phyloP scores from a whole-genome alignment of 2,888 invertebrate species.

The Pycnomerus fuliginosus region DNA sequence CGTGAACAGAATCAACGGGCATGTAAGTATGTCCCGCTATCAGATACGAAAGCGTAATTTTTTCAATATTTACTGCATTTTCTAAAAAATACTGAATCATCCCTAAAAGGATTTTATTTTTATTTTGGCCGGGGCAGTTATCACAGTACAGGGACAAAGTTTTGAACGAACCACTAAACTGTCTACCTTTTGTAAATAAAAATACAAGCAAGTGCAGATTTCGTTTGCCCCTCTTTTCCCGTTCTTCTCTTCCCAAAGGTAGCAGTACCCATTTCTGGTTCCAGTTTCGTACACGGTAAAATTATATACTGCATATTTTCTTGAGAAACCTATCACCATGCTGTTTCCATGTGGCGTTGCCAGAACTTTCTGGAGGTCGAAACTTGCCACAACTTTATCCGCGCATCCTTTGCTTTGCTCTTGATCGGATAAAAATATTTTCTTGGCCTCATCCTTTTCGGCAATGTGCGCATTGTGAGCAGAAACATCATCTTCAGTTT shows the following conservation, averaged over 20 bases:
- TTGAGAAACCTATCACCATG: constrained; percentile 31
- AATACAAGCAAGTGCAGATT: constrained; percentile 27
- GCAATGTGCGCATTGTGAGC: no score
- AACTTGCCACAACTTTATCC: constrained; percentile 17
- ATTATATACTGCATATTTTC: constrained; percentile 39
- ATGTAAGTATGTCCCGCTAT: constrained; percentile 42
- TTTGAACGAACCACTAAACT: constrained; percentile 2
- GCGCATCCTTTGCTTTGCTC: constrained; percentile 3
- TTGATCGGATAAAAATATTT: neutral
- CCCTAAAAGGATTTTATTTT: constrained; percentile 19
- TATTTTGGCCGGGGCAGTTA: constrained; percentile 28
- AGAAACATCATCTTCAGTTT: no score
- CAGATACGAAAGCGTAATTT: constrained; percentile 21
- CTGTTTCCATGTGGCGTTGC: constrained; percentile 32
- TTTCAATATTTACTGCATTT: constrained; percentile 25
- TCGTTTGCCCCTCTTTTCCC: constrained; percentile 29
- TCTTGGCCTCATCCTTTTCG: constrained; percentile 1
- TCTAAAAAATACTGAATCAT: constrained; percentile 27
- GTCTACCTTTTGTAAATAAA: constrained; percentile 16
- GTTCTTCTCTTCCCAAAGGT: constrained; percentile 32
- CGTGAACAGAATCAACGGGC: constrained; percentile 41
- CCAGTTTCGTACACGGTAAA: constrained; percentile 36
- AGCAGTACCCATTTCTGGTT: constrained; percentile 33
- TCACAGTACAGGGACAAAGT: constrained; percentile 19
- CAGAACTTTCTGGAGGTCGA: constrained; percentile 32